Base-by-base conservation (phyloP, 2,797 vertebrate species). In the Urosaurus nigricauda region DNA sequence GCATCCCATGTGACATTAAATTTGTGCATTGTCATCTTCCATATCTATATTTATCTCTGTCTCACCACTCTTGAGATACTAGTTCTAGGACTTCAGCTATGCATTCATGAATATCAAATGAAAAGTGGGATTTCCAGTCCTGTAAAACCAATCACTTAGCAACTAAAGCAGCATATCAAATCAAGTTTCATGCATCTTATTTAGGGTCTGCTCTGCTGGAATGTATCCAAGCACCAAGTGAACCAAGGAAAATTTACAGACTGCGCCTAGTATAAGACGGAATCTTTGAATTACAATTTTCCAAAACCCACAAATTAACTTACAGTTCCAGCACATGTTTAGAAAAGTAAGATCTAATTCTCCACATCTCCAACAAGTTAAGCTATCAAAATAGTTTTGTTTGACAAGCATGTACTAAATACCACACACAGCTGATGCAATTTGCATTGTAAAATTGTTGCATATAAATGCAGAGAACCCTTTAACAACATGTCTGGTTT, bases 191-290 rank as follows among this genome's bases (percentile, higher is more conserved):
- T 81, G 58, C 58, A 81, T 60, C 35, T 63, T 63, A 63, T 40
- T 81, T 40, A 75, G 58, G 79, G 21, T 21, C 35, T 29, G 51
- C 53, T 56, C 29, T n/a, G n/a, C 53, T 79, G 51, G 53, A 80
- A 80, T 5, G 19, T 80, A 60, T 60, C n/a, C n/a, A 60, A 58
- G 56, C 56, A 80, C n/a, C 79, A 58, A 58, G 53, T 35, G 53
- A 80, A 80, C 56, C n/a, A 80, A 58, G n/a, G 56, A 80, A n/a
- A 80, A 80, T 60, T 80, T n/a, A 58, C 53, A 60, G n/a, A 35
- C n/a, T 24, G 56, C 37, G 79, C 16, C 17, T 60, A 80, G 53
- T 81, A 11, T 60, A 58, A 40, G 35, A 40, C 26, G 37, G 56
- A 63, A 60, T 81, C 79, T 81, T 81, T 37, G 21, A n/a, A 60